Conservation (phyloP, 2,113 vertebrate genomes). For the Pseudopodoces humilis region DNA sequence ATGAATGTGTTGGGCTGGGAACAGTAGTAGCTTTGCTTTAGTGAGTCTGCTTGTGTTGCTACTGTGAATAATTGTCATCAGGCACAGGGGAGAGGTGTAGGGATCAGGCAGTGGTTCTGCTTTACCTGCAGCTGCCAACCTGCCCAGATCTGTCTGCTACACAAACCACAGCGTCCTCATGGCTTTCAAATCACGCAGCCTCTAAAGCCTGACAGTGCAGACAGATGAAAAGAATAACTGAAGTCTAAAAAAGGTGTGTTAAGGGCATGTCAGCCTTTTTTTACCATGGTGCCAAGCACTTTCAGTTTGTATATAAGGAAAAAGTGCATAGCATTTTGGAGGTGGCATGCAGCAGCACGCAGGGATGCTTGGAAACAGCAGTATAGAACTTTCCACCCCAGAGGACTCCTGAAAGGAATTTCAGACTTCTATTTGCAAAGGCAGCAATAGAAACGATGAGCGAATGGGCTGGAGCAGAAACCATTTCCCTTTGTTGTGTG, state of each 20-base stretch:
- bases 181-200: not conserved
- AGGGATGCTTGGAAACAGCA: not conserved
- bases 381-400: not conserved
- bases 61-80: not conserved
- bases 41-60: rapidly evolving
- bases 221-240: not conserved
- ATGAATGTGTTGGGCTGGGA: not conserved
- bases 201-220: not conserved
- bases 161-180: not conserved
- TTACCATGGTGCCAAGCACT: not conserved
- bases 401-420: not conserved
- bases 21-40: not conserved
- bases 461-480: not conserved
- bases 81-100: rapidly evolving
- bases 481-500: not conserved
- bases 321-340: not conserved
- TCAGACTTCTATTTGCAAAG: not conserved
- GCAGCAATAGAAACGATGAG: not conserved
- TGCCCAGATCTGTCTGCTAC: not conserved
- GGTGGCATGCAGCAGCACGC: not conserved
- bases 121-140: not conserved
- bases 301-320: not conserved
- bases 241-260: not conserved
- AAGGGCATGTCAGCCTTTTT: not conserved
- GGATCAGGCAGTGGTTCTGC: not conserved